Evolutionary conservation across 2,797 vertebrate species (phyloP), one percentile per base, ranked within the genome.

Genomic region (Betta splendens): DNA sequence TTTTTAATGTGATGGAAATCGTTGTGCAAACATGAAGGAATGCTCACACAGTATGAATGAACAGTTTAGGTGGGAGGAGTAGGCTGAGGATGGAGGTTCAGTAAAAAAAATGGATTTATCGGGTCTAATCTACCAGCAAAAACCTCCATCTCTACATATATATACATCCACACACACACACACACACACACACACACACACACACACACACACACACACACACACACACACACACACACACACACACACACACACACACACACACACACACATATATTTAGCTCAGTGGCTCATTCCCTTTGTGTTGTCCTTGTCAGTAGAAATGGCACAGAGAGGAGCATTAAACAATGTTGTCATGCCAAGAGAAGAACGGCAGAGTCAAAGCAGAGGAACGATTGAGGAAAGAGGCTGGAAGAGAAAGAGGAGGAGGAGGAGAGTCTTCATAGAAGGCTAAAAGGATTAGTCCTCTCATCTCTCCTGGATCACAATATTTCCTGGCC

Each of bases 371-470:
- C 69, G 11, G 55, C 48, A 43, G 46, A 25, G 47, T 38, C 47
- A 57, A 57, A 25, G 25, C 36, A 36, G 16, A 59, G 32, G 58
- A 68, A 68, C 64, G 72, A 78, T 16, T 59, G 69, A 72, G 62
- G 54, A 66, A 77, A 68, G 29, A 35, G 71, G 43, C 49, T 60
- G 51, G 63, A 75, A 79, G 78, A 69, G 64, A 64, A 60, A 57
- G 53, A 81, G 39, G 81, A 71, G 60, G 71, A 81, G 84, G 87
- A 90, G 91, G 91, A 91, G 91, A 90, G 89, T 89, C 82, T 88
- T 85, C 89, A 91, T 89, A 90, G 88, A 87, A 78, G 93, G 93
- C 94, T 94, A 91, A 89, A 87, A 82, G 93, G 94, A 94, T 94
- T 93, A 93, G 87, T 88, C 85, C 77, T 87, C 87, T 91, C 90